Base-by-base conservation (phyloP, 2,888 invertebrate species). In the Pristionchus mayeri region DNA sequence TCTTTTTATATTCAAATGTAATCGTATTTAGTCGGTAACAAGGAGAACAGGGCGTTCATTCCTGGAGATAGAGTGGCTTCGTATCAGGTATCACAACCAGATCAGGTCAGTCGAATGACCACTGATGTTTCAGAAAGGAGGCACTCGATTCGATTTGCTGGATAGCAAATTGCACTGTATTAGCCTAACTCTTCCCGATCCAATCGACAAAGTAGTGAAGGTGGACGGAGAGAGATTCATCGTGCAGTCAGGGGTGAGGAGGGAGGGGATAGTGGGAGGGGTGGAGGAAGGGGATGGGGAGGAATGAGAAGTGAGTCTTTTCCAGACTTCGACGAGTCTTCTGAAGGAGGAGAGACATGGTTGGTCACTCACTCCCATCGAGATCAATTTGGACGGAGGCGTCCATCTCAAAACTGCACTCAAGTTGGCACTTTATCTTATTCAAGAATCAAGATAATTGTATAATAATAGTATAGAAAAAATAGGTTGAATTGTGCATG, bases 211-310 rank as follows among this genome's bases (percentile, higher is more conserved):
- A 24, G 60, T 88, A 16, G 63, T 89, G 27, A 79, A 84, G 6
- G 71, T 87, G 44, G 83, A 44, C n/a, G 81, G 85, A n/a, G 83
- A 84, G 16, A 78, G 83, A 48, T 86, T 87, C 80, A 57, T 89
- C n/a, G 57, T 89, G 21, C 82, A 85, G 18, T 76, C 44, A 2
- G 63, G 76, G 84, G 86, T 86, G 2, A 60, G 63, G 4, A 27
- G 63, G 30, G 24, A 2, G 63, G 76, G 84, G 86, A 85, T 0
- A 60, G 63, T 13, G 7, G 63, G 30, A 57, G 57, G 24, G 57
- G 57, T 6, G 57, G 21, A 13, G 21, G 57, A 57, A 57, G 57
- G 57, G 21, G 57, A 57, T 21, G 57, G 21, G 21, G 9, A 57
- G 6, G 13, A 13, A 44, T 44, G 24, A 57, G 21, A 24, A 57